Base-by-base conservation (phyloP, 2,888 invertebrate species). In the Cosmorhoe ocellata region DNA sequence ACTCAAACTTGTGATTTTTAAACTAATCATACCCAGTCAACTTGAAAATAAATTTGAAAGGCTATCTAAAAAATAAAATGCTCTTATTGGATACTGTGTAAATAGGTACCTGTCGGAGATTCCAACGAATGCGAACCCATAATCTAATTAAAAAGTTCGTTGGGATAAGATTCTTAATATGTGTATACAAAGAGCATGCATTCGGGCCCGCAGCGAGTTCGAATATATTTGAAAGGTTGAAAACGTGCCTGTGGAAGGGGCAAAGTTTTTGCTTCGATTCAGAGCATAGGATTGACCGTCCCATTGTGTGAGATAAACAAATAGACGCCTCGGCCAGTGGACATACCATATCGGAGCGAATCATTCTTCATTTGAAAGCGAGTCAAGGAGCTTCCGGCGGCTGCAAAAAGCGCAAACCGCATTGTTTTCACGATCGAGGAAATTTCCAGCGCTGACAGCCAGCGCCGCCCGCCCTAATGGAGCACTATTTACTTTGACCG, bases 351-450 rank as follows among this genome's bases (percentile, higher is more conserved):
- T 78, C 80, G 69, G 59, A 62, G 68, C 69, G 74, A 77, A 81
- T 81, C 78, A 70, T 79, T 78, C 70, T 71, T 60, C 65, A 64
- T 76, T 81, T 79, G 75, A 81, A 81, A 78, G 71, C 70, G 62
- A 60, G 64, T 74, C 69, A 76, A 79, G 74, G 68, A 76, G 69
- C 74, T 76, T 80, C 79, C 72, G 74, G 59, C 62, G 36, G 68
- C 52, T 71, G 71, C 74, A 85, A 87, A 86, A 85, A 85, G 79
- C 75, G 75, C 78, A 79, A 78, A 78, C 75, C 71, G 73, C 72
- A 81, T 87, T 89, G 88, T 88, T 81, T 82, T 75, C 79, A 61
- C 69, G 64, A 70, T 71, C 63, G 72, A 75, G 79, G 77, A 81
- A 83, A 76, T 66, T 73, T 82, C 75, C 71, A 72, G 64, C 58